Evolutionary conservation across 2,113 vertebrate genomes (phyloP).

Genomic region (Telmatochromis brachygnathus): DNA sequence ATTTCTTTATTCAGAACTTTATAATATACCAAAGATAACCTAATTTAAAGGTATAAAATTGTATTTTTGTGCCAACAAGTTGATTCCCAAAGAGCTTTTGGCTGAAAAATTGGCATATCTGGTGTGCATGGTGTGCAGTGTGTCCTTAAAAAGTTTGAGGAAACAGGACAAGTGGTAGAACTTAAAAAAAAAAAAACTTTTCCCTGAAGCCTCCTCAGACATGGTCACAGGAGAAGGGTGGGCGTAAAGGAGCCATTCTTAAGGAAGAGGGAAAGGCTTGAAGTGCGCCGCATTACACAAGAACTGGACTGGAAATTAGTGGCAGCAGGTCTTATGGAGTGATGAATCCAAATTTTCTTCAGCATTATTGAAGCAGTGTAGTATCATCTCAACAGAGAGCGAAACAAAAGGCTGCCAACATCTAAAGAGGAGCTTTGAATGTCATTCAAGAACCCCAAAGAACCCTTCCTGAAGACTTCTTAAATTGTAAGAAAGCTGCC

Average conservation of each 20-base stretch:
- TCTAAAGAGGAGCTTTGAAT: not conserved
- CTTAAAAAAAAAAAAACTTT: accelerated
- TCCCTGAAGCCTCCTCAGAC: not conserved
- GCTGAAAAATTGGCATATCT: not conserved
- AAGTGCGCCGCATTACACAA: not conserved
- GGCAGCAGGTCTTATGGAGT: not conserved
- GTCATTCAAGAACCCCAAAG: not conserved
- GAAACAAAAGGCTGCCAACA: not conserved
- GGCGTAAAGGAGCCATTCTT: not conserved
- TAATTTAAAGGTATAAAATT: not conserved
- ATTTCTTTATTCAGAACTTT: not conserved
- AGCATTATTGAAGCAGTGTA: not conserved
- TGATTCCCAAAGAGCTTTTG: not conserved
- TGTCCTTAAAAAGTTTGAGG: not conserved
- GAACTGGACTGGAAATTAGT: not conserved
- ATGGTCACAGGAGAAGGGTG: not conserved
- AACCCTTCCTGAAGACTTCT: not conserved
- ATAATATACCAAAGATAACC: not conserved
- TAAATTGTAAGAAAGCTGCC: not conserved
- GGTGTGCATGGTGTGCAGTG: not conserved
- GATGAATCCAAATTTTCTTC: not conserved
- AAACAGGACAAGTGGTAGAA: not conserved
- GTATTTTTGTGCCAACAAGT: not conserved
- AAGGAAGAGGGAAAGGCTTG: not conserved
- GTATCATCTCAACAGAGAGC: not conserved